Evolutionary conservation across 2,888 invertebrate genomes (phyloP).

Genomic region (Fragum fragum): DNA sequence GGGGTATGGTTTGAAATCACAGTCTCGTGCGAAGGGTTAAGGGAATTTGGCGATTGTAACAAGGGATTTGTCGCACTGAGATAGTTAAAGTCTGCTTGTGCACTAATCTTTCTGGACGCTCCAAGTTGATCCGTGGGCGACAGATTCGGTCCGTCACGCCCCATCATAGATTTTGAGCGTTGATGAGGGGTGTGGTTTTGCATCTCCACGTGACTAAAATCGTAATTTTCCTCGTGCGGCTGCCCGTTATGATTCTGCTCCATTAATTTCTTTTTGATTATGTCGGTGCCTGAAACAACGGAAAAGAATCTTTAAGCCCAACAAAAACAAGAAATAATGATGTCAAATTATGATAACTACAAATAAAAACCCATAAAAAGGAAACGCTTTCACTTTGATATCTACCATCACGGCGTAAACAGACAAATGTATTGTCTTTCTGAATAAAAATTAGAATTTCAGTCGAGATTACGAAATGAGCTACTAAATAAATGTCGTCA

Average conservation of each 20-base stretch:
- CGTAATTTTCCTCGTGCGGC: conserved; percentile 75
- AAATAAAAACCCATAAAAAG: too few species aligned
- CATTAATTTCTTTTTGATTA: conserved; percentile 82
- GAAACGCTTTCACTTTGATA: too few species aligned
- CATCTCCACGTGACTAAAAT: conserved; percentile 75
- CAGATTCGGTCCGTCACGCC: conserved; percentile 60
- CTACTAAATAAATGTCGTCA: too few species aligned
- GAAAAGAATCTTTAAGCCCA: too few species aligned
- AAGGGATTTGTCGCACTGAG: conserved; percentile 65
- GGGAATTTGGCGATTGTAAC: conserved; percentile 67
- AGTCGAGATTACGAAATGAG: too few species aligned
- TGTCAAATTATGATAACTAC: too few species aligned
- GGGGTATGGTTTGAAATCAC: conserved; percentile 75
- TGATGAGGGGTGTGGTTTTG: conserved; percentile 82
- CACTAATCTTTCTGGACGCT: conserved; percentile 61
- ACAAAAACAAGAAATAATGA: too few species aligned
- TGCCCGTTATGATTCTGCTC: conserved; percentile 73
- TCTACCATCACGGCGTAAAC: too few species aligned
- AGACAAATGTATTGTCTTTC: too few species aligned
- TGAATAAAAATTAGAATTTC: too few species aligned
- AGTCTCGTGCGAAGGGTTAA: conserved; percentile 68
- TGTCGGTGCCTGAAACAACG: conserved; percentile 80
- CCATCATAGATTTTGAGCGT: conserved; percentile 78
- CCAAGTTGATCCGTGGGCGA: conserved; percentile 58
- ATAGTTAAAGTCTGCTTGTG: conserved; percentile 67